Conservation (phyloP, 2,888 invertebrate species). For the Himalopsyche kuldschensis region DNA sequence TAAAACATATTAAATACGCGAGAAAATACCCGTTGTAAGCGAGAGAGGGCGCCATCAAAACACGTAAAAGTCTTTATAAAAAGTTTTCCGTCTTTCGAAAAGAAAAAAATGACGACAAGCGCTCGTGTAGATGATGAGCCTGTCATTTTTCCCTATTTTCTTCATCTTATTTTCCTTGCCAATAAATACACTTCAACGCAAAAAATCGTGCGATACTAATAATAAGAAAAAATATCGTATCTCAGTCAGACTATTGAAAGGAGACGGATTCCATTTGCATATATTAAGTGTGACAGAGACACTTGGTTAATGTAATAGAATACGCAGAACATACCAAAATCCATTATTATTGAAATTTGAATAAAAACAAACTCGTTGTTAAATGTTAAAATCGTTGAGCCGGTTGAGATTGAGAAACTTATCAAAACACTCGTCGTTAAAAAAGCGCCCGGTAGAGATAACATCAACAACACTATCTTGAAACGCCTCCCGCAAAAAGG, state of each 20-base stretch:
- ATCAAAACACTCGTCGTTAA: too few relatives aligned
- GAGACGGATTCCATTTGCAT: conserved; percentile 1
- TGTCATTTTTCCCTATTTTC: conserved; percentile 28
- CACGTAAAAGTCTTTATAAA: background rate
- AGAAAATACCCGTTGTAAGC: conserved; percentile 18
- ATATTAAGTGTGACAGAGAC: background rate
- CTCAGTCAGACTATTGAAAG: background rate
- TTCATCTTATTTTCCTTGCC: conserved; percentile 22
- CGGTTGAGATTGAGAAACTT: too few relatives aligned
- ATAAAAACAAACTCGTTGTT: too few relatives aligned
- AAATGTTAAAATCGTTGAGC: too few relatives aligned
- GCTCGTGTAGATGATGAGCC: conserved; percentile 3
- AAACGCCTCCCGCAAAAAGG: too few relatives aligned
- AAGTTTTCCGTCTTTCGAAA: background rate
- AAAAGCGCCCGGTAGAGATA: too few relatives aligned
- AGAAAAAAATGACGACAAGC: conserved; percentile 3
- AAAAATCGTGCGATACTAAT: conserved; percentile 4
- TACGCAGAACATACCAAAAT: background rate
- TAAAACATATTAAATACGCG: conserved; percentile 28
- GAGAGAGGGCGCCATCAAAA: conserved; percentile 5
- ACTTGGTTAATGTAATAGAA: background rate
- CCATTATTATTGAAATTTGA: background rate
- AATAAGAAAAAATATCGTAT: background rate
- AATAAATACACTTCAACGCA: conserved; percentile 28
- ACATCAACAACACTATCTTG: too few relatives aligned